These are phyloP conservation scores for Cassiopea xamachana DNA, from an alignment of 30 jellyfish, hydroid and myxozoan genomes.

Conservation along the genomic window DNA sequence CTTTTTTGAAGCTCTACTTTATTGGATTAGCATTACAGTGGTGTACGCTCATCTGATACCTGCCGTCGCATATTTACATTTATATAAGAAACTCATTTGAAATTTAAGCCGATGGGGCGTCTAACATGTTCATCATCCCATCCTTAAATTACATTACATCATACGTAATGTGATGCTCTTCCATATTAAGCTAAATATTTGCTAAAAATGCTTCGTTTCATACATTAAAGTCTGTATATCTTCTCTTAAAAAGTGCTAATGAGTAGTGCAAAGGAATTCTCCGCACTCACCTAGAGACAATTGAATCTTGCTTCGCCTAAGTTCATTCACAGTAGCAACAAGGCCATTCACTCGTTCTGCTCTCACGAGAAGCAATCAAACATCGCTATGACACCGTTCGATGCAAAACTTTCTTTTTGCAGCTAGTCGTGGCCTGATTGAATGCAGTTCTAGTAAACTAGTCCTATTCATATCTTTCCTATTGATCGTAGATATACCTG, in stretches of 20 bases:
- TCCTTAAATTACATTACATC: not conserved
- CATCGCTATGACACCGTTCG: not conserved
- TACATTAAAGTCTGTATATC: no score
- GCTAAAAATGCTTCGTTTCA: no score
- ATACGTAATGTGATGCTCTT: no score
- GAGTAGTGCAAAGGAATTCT: not conserved
- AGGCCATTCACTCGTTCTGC: not conserved
- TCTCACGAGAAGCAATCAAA: not conserved
- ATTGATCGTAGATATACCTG: constrained; percentile 57
- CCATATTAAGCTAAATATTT: no score
- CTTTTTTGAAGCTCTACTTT: no score
- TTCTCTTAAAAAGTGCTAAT: not conserved
- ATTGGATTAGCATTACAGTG: no score
- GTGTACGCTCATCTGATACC: not conserved
- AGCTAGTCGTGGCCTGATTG: not conserved
- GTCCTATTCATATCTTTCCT: not conserved
- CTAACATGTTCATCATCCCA: not conserved
- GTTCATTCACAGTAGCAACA: not conserved
- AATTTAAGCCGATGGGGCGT: constrained; percentile 2
- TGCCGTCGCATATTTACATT: not conserved
- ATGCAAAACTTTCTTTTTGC: not conserved
- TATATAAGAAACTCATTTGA: not conserved
- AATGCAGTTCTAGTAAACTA: not conserved
- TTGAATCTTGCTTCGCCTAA: not conserved
- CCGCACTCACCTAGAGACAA: not conserved